Evolutionary conservation across 2,797 vertebrate genomes (phyloP), one percentile per base, ranked within the genome.

Genomic region (Sparus aurata): DNA sequence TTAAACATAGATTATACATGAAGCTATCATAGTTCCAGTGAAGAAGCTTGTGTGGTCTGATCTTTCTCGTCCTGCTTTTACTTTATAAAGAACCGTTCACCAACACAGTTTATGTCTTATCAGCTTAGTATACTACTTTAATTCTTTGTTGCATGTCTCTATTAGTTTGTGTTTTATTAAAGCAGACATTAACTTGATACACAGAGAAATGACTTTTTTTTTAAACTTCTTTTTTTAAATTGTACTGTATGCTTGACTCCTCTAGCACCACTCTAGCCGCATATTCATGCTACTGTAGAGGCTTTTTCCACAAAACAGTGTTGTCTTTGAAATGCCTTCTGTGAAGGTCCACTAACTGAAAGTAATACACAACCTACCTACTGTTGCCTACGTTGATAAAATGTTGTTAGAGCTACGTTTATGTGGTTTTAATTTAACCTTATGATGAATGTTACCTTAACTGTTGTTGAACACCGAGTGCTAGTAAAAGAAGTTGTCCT

Each of bases 321-420:
- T 55, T 77, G 52, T 77, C 15, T 76, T 58, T 77, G 5, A 78
- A 89, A 85, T 91, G 88, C 95, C 96, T 96, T 97, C 96, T 91
- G 57, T 96, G 95, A 97, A 97, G 96, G 95, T 87, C 87, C 20
- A 58, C 25, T 87, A 58, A 83, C 60, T 85, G 67, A 85, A 90
- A 89, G 88, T 85, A 79, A 73, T 72, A 86, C 82, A 87, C 77
- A 25, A 90, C 71, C 77, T 94, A 79, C 81, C 89, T 85, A 75
- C 54, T 77, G 52, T 69, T 83, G 76, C 78, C 66, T 69, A 38
- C 66, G 25, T 64, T 55, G 25, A 75, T 68, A 9, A 57, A 49
- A 70, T 72, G 41, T 60, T 71, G 62, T 80, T 58, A 64, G 64
- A 59, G 69, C 57, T 61, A 75, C 5, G 47, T 73, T 58, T 34